Conservation (phyloP, 1,140 invertebrate species). For the Hestina assimilis region DNA sequence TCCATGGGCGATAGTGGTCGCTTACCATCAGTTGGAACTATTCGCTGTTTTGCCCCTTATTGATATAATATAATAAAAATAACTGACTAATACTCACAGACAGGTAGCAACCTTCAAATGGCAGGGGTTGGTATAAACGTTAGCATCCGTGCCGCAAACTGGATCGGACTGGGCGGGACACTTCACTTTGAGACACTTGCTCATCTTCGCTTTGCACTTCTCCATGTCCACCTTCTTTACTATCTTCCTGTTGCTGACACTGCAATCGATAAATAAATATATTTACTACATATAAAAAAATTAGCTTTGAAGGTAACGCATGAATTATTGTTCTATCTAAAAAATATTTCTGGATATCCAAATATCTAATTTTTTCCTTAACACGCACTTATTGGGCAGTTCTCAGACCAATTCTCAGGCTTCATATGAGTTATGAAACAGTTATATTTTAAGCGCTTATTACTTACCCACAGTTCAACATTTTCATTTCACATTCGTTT, state of each 20-base stretch:
- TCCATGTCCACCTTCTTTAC: conserved; percentile 86
- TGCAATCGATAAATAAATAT: conserved; percentile 31
- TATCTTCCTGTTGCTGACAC: conserved; percentile 77
- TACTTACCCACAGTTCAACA: conserved; percentile 93
- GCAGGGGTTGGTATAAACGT: conserved; percentile 89
- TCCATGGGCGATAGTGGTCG: too few species aligned
- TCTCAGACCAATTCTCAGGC: too few species aligned
- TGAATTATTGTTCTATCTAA: too few species aligned
- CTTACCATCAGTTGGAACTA: too few species aligned
- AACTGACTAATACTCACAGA: conserved; percentile 87
- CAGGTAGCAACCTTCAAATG: conserved; percentile 89
- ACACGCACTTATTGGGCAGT: too few species aligned
- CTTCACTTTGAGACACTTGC: conserved; percentile 85
- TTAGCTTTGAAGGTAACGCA: too few species aligned
- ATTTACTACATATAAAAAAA: conserved; percentile 1
- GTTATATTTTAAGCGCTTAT: too few species aligned
- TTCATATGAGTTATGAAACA: too few species aligned
- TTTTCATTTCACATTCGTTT: conserved; percentile 93
- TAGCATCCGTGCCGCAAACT: conserved; percentile 90
- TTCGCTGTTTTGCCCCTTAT: too few species aligned
- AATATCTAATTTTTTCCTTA: too few species aligned
- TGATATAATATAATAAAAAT: too few species aligned
- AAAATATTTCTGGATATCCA: too few species aligned
- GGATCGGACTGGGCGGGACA: conserved; percentile 83
- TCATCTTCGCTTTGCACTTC: conserved; percentile 85